Evolutionary conservation across 2,113 vertebrate genomes (phyloP).

Genomic region (Pelobates fuscus): DNA sequence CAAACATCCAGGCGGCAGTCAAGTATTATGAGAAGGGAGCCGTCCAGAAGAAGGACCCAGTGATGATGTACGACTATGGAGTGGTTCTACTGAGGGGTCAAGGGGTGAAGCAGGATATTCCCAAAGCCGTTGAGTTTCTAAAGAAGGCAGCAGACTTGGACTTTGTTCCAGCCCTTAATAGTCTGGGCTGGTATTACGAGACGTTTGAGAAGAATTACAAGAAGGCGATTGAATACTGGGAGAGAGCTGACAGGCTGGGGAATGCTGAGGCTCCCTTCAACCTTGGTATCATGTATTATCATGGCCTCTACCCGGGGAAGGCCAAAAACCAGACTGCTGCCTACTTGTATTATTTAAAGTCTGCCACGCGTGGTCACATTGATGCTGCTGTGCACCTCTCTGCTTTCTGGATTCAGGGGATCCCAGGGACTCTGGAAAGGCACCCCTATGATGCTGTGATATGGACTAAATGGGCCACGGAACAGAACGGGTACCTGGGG

Average conservation of each 20-base stretch:
- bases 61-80: conserved; percentile 77
- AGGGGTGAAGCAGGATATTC: conserved; percentile 70
- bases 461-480: conserved; percentile 75
- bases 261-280: conserved; percentile 73
- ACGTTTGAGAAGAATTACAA: conserved; percentile 65
- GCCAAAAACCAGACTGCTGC: conserved; percentile 66
- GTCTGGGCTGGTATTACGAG: conserved; percentile 78
- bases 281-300: conserved; percentile 68
- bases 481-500: conserved; percentile 77
- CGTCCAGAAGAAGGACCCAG: conserved; percentile 63
- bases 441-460: conserved; percentile 66
- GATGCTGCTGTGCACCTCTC: conserved; percentile 65
- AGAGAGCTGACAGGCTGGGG: conserved; percentile 64
- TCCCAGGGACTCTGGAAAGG: conserved; percentile 61
- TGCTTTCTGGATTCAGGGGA: conserved; percentile 68
- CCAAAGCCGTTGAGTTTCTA: conserved; percentile 67
- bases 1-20: conserved; percentile 67
- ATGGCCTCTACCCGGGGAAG: conserved; percentile 71
- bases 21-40: conserved; percentile 74
- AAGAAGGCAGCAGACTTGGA: conserved; percentile 71
- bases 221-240: conserved; percentile 70
- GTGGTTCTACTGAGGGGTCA: conserved; percentile 73
- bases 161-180: conserved; percentile 71
- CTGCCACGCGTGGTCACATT: conserved; percentile 67
- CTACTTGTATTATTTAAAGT: conserved; percentile 69